A percentile compares a stretch with the other conserved stretches of the same genome.
phyloP scores from a whole-genome alignment of 2,888 invertebrate genomes.

The Zonitis immaculata region DNA sequence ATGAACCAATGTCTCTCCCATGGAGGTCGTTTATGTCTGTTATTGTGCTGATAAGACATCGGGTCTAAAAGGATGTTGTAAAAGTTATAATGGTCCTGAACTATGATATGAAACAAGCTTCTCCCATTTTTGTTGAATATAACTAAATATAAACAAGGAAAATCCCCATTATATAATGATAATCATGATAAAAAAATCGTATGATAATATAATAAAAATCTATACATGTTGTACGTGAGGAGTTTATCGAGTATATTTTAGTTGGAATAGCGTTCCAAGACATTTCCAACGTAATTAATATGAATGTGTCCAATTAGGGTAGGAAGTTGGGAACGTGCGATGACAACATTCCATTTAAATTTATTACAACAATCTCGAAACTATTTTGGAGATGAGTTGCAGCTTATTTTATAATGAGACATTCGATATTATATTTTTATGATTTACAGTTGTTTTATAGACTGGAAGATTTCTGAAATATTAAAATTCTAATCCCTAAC shows the following conservation, averaged over 20 bases:
- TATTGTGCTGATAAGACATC: not conserved
- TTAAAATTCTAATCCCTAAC: not conserved
- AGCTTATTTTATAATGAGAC: not conserved
- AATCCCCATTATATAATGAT: not conserved
- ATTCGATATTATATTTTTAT: not conserved
- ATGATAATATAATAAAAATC: not conserved
- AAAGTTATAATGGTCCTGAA: not conserved
- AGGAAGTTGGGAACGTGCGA: not conserved
- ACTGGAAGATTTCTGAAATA: not conserved
- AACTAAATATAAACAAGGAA: not conserved
- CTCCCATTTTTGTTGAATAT: not conserved
- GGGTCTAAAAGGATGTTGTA: not conserved
- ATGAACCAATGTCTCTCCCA: too few species aligned
- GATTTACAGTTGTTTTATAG: too few species aligned
- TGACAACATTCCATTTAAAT: not conserved
- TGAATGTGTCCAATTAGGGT: conserved; percentile 4
- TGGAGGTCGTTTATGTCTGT: not conserved
- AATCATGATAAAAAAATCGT: not conserved
- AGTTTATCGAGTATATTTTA: too few species aligned
- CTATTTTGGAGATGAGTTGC: not conserved
- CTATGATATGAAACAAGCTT: not conserved
- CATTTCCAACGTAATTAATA: not conserved
- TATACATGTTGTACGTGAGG: too few species aligned
- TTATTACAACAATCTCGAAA: not conserved
- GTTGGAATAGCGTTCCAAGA: not conserved